Conservation (phyloP, 2,888 invertebrate genomes). For the Diadromus collaris region DNA sequence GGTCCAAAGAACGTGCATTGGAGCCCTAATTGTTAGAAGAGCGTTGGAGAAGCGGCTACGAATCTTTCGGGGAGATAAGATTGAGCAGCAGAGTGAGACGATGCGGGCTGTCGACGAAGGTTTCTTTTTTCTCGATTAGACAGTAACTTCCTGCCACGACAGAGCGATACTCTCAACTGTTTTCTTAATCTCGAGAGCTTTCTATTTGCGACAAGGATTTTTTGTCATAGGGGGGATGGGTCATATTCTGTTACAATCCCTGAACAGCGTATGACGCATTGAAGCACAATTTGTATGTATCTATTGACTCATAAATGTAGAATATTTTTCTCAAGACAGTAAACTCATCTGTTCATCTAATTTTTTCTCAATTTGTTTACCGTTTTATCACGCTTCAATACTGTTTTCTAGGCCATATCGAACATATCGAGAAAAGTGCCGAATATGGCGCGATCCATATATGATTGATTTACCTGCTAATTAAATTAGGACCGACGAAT, state of each 20-base stretch:
- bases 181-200: not conserved
- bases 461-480: not conserved
- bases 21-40: constrained; percentile 26
- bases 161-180: not conserved
- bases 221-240: not conserved
- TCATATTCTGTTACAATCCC: not conserved
- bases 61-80: constrained; percentile 43
- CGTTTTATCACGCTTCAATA: not conserved
- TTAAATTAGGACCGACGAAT: not conserved
- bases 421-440: not conserved
- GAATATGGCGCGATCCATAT: not conserved
- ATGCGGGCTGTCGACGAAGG: constrained; percentile 45
- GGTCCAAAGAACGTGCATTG: constrained; percentile 8
- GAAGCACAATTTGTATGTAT: not conserved
- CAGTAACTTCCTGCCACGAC: constrained; percentile 8
- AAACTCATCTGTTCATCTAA: not conserved
- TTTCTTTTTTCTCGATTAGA: constrained; percentile 4
- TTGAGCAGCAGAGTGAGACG: constrained; percentile 31
- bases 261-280: too few relatives aligned
- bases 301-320: not conserved
- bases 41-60: constrained; percentile 12
- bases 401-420: not conserved
- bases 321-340: not conserved
- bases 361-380: not conserved
- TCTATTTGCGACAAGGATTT: not conserved